These are phyloP conservation scores for Ianthella basta DNA, from an alignment of 37 sponge, comb jelly and placozoan genomes.

Conservation along the genomic window DNA sequence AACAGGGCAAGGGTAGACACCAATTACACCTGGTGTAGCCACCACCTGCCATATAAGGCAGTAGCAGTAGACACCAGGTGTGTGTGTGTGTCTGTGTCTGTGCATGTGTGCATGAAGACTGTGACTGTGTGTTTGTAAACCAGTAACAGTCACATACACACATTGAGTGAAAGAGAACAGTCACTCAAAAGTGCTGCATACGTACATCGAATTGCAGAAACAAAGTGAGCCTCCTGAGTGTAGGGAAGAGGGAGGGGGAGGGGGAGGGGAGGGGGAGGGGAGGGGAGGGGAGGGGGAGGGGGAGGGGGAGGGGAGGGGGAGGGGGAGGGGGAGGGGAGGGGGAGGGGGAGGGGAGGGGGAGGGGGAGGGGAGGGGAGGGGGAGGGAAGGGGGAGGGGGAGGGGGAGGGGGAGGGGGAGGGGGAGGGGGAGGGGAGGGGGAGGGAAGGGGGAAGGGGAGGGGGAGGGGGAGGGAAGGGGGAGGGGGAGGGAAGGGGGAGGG, in stretches of 20 bases:
- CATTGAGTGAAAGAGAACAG: too few species aligned
- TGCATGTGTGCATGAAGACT: too few species aligned
- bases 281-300: neutral
- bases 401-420: neutral
- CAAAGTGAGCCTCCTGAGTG: too few species aligned
- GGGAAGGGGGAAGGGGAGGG: neutral
- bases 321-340: neutral
- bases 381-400: constrained; percentile 8
- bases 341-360: neutral
- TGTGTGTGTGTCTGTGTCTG: too few species aligned
- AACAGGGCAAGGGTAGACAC: too few species aligned
- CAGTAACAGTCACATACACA: too few species aligned
- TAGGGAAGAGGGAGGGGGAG: neutral
- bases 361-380: constrained; percentile 18
- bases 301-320: neutral
- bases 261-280: neutral
- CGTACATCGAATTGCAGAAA: too few species aligned
- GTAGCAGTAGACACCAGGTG: too few species aligned
- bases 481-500: neutral
- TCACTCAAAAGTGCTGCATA: too few species aligned
- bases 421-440: neutral
- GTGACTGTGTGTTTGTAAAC: too few species aligned
- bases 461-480: neutral
- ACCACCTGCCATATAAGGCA: too few species aligned
- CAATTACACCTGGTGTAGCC: too few species aligned